Evolutionary conservation across 2,888 invertebrate genomes (phyloP).

Genomic region (Heliconius ethilla): DNA sequence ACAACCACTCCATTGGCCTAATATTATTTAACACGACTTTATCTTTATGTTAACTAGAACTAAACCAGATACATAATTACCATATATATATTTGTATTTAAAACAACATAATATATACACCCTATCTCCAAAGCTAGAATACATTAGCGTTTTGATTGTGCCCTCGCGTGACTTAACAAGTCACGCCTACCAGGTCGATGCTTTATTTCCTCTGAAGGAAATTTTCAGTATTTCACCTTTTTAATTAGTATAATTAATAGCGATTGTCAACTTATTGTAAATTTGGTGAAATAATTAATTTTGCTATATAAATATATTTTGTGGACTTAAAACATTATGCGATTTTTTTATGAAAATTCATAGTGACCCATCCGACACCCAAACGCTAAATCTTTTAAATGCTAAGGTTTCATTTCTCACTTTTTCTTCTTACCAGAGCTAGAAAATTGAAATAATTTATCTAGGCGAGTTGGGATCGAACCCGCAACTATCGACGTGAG

Average conservation of each 20-base stretch:
- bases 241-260: constrained; percentile 22
- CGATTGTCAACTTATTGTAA: neutral
- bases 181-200: constrained; percentile 27
- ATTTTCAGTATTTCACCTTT: constrained; percentile 4
- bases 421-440: too few relatives aligned
- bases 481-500: neutral
- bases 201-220: constrained; percentile 19
- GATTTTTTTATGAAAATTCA: too few relatives aligned
- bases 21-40: too few relatives aligned
- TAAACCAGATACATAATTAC: neutral
- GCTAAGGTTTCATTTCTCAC: too few relatives aligned
- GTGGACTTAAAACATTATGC: too few relatives aligned
- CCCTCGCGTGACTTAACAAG: constrained; percentile 38
- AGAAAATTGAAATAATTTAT: too few relatives aligned
- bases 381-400: too few relatives aligned
- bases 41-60: neutral
- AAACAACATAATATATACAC: neutral
- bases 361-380: too few relatives aligned
- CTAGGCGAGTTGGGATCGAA: neutral
- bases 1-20: too few relatives aligned
- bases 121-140: constrained; percentile 19
- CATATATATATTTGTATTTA: neutral
- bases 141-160: constrained; percentile 38
- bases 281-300: neutral
- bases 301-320: neutral